Conservation (phyloP, 2,888 invertebrate genomes). For the Leuctra nigra region DNA sequence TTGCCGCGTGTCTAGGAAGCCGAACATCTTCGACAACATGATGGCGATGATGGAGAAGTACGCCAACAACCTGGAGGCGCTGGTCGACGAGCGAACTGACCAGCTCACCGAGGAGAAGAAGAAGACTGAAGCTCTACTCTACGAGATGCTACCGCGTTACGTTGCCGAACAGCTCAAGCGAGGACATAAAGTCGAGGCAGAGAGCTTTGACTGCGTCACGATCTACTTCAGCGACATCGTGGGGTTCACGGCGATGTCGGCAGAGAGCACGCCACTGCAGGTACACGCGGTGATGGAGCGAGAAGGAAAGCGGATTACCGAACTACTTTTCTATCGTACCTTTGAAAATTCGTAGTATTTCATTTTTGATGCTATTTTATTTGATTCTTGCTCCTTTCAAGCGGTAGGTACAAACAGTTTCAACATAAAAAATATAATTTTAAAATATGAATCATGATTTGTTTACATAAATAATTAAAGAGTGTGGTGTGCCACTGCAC, state of each 20-base stretch:
- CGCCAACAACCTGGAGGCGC: conserved; percentile 86
- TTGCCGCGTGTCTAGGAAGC: conserved; percentile 62
- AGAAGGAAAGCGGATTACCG: too few species aligned
- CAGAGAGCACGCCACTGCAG: conserved; percentile 83
- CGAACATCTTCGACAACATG: conserved; percentile 97
- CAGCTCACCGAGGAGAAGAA: conserved; percentile 93
- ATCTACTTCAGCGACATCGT: conserved; percentile 95
- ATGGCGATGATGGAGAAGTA: conserved; percentile 98
- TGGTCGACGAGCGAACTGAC: conserved; percentile 91
- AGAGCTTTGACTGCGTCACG: conserved; percentile 84
- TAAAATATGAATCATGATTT: too few species aligned
- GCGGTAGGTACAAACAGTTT: too few species aligned
- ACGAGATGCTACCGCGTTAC: conserved; percentile 81
- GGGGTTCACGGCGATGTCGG: conserved; percentile 88
- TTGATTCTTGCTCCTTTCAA: too few species aligned
- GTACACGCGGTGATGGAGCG: too few species aligned
- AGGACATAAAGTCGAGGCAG: conserved; percentile 83
- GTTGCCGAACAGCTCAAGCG: conserved; percentile 91
- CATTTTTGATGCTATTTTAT: too few species aligned
- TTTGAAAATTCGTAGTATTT: too few species aligned
- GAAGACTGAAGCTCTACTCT: conserved; percentile 84
- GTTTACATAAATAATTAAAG: too few species aligned
- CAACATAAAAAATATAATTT: too few species aligned
- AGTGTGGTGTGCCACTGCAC: too few species aligned
- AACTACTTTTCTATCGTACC: too few species aligned